phyloP scores from a whole-genome alignment of 2,113 vertebrate species.

The Nyctereutes procyonoides region DNA sequence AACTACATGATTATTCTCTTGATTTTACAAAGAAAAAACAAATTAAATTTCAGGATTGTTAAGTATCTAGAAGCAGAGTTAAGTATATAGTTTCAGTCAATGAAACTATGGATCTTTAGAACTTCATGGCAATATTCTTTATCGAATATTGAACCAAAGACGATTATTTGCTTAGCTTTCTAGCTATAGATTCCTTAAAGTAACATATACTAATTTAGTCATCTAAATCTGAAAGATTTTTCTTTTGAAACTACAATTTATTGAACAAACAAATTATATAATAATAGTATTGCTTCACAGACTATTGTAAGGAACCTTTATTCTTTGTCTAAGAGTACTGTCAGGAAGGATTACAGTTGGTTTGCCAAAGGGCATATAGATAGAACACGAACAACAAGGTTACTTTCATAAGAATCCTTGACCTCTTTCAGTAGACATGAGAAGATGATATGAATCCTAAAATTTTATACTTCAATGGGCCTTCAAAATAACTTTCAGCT shows the following conservation, averaged over 20 bases:
- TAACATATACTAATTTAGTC: background rate
- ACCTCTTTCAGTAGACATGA: background rate
- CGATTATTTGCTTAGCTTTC: background rate
- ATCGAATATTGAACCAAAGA: background rate
- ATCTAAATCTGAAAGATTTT: background rate
- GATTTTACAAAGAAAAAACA: slow-evolving; percentile 18
- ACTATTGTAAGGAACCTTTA: background rate
- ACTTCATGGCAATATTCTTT: background rate
- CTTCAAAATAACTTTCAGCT: background rate
- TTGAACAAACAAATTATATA: background rate
- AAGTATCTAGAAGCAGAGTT: background rate
- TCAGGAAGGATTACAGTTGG: background rate
- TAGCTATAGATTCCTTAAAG: background rate
- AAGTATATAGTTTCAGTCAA: background rate
- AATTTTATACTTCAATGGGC: background rate
- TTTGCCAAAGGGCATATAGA: background rate
- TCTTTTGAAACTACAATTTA: background rate
- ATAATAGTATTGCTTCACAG: background rate
- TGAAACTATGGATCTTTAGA: background rate
- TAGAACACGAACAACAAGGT: background rate
- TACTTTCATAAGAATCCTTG: background rate
- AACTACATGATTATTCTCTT: background rate
- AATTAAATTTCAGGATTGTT: background rate
- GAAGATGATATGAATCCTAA: background rate
- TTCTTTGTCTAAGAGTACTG: background rate